Evolutionary conservation across 2,888 invertebrate genomes (phyloP).

Genomic region (Dolichomitus sp.): DNA sequence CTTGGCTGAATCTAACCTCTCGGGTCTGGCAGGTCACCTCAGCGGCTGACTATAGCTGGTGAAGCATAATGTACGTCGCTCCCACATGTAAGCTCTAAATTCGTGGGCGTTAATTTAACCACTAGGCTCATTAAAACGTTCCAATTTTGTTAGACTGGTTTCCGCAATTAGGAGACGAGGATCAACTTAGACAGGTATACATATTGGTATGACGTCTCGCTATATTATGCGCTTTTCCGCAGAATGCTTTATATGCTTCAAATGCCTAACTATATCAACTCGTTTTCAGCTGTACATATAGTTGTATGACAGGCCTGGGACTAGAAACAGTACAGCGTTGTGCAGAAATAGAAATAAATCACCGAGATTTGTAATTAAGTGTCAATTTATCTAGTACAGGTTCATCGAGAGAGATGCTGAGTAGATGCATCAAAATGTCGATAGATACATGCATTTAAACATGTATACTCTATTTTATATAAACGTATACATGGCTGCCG

Average conservation of each 20-base stretch:
- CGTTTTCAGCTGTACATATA: not conserved
- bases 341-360: not conserved
- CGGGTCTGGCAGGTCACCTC: not conserved
- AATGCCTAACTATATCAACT: not conserved
- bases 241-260: not conserved
- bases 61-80: constrained; percentile 8
- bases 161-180: constrained; percentile 27
- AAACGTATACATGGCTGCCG: constrained; percentile 5
- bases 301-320: not conserved
- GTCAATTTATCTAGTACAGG: not conserved
- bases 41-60: not conserved
- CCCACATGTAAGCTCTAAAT: not conserved
- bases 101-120: constrained; percentile 4
- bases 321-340: not conserved
- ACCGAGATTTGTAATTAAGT: constrained; percentile 7
- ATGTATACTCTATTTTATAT: constrained; percentile 23
- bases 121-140: constrained; percentile 13
- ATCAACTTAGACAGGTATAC: not conserved
- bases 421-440: not conserved
- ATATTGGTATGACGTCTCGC: not conserved
- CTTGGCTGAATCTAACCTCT: constrained; percentile 2
- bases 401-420: not conserved
- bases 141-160: constrained; percentile 13
- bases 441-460: too few species aligned
- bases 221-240: not conserved